These are phyloP conservation scores for Zonitis immaculata DNA, from an alignment of 2,888 invertebrate species.

Conservation along the genomic window DNA sequence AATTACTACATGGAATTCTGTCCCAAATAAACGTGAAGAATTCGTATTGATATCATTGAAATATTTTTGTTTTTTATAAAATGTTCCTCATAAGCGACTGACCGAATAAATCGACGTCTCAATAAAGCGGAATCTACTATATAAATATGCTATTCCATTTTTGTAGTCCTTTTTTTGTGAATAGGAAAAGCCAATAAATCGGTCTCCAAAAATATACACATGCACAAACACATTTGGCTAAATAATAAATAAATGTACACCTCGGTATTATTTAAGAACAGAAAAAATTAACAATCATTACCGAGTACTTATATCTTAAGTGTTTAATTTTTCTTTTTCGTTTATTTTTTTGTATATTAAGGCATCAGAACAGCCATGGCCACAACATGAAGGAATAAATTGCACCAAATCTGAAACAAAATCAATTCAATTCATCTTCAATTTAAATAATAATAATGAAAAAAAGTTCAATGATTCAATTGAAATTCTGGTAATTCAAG, in stretches of 20 bases:
- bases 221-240: neutral
- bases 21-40: too few species aligned
- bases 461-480: too few species aligned
- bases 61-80: too few species aligned
- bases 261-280: neutral
- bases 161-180: neutral
- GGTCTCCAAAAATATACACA: constrained; percentile 1
- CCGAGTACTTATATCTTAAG: neutral
- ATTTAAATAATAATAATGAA: too few species aligned
- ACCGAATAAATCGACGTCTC: too few species aligned
- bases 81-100: too few species aligned
- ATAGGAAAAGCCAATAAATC: neutral
- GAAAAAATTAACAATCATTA: neutral
- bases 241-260: neutral
- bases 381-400: neutral
- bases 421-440: neutral
- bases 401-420: neutral
- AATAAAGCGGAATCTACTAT: too few species aligned
- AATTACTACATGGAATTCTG: too few species aligned
- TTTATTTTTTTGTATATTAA: neutral
- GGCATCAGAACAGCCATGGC: constrained; percentile 1
- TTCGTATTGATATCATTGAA: too few species aligned
- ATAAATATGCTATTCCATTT: neutral
- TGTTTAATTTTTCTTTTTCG: neutral
- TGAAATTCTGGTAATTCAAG: too few species aligned